phyloP scores from a whole-genome alignment of 2,888 invertebrate genomes.

The Pteria penguin region DNA sequence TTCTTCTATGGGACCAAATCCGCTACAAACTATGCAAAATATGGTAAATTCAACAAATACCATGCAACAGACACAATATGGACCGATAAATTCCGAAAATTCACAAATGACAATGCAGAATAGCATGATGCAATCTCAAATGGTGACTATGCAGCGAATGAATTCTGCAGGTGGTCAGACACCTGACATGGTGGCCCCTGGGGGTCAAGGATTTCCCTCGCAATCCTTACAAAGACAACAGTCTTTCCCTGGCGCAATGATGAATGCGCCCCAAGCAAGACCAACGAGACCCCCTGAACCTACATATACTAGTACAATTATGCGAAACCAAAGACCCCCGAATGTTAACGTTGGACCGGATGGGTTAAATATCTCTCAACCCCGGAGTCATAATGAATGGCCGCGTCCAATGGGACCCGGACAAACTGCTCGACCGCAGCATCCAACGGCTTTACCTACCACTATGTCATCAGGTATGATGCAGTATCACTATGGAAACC shows the following conservation, averaged over 20 bases:
- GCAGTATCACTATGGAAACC: constrained; percentile 80
- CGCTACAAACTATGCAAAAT: constrained; percentile 78
- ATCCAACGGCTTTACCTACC: constrained; percentile 39
- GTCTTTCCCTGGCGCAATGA: constrained; percentile 58
- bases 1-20: constrained; percentile 64
- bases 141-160: constrained; percentile 67
- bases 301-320: constrained; percentile 76
- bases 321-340: constrained; percentile 83
- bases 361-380: constrained; percentile 80
- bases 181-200: constrained; percentile 16
- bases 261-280: constrained; percentile 49
- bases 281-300: constrained; percentile 55
- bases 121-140: constrained; percentile 65
- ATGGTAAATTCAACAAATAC: constrained; percentile 82
- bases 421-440: constrained; percentile 49
- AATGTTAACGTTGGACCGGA: constrained; percentile 84
- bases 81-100: constrained; percentile 68
- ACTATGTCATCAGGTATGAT: constrained; percentile 65
- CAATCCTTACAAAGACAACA: constrained; percentile 62
- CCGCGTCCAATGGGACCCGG: constrained; percentile 81
- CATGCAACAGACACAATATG: constrained; percentile 56
- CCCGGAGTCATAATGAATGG: constrained; percentile 82
- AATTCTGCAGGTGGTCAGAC: constrained; percentile 42
- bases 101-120: constrained; percentile 58
- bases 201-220: constrained; percentile 43